Evolutionary conservation across 2,113 vertebrate species (phyloP).

Genomic region (Suncus etruscus): DNA sequence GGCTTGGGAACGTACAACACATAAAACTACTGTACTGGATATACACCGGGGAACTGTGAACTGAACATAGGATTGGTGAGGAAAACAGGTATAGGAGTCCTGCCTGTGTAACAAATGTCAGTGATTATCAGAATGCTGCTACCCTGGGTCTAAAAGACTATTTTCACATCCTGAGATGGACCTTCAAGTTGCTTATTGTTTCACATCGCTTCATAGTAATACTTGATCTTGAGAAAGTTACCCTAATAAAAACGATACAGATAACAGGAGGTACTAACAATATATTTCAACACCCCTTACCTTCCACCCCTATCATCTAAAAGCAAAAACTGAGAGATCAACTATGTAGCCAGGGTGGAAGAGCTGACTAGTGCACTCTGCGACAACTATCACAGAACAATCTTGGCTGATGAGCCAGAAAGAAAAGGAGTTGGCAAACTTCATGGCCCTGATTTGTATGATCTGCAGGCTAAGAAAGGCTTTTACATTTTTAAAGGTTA

Average conservation of each 20-base stretch:
- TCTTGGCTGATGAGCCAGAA: not conserved
- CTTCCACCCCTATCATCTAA: not conserved
- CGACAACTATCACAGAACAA: not conserved
- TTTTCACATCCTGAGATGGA: not conserved
- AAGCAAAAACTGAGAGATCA: not conserved
- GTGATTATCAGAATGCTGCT: rapidly evolving
- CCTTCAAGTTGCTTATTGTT: not conserved
- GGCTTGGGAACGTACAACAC: not conserved
- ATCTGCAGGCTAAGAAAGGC: not conserved
- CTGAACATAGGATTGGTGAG: not conserved
- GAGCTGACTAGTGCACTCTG: not conserved
- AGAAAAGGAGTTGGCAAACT: not conserved
- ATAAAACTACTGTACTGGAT: not conserved
- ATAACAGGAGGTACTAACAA: too few relatives aligned
- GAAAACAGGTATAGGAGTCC: rapidly evolving
- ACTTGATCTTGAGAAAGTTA: not conserved
- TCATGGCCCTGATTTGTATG: not conserved
- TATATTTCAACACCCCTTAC: not conserved
- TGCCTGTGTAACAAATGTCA: not conserved
- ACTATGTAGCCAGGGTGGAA: not conserved
- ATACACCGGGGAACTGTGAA: not conserved
- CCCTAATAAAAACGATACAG: not conserved
- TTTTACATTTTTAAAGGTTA: not conserved
- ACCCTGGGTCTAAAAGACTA: not conserved
- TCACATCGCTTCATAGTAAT: not conserved